phyloP scores from a whole-genome alignment of 2,113 vertebrate genomes.

The Syngnathoides biaculeatus region DNA sequence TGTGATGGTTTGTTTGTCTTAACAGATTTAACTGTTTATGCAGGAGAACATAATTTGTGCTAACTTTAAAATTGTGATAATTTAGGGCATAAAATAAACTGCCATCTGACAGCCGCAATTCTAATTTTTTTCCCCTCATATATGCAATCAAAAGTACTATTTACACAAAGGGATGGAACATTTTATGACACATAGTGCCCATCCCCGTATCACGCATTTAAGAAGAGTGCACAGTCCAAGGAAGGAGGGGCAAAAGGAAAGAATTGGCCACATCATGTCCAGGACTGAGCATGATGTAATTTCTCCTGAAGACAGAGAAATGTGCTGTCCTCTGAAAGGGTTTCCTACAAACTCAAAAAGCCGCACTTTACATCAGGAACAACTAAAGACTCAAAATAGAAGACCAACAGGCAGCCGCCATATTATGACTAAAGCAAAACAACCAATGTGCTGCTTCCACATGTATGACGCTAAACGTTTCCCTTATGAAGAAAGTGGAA shows the following conservation, averaged over 20 bases:
- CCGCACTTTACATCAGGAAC: conserved; percentile 2
- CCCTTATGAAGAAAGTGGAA: neutral
- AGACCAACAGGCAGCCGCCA: neutral
- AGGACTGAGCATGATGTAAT: conserved; percentile 47
- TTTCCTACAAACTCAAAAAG: conserved; percentile 6
- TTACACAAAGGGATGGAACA: neutral
- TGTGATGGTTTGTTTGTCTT: no score
- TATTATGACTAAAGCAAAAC: neutral
- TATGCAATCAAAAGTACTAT: neutral
- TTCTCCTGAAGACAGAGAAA: conserved; percentile 25
- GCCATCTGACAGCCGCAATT: no score
- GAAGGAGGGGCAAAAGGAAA: conserved; percentile 28
- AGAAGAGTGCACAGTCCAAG: neutral
- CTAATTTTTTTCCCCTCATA: neutral
- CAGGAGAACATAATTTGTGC: no score
- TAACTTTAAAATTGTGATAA: no score
- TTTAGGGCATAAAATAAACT: no score
- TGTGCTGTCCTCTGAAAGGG: neutral
- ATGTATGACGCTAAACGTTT: neutral
- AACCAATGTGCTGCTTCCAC: neutral
- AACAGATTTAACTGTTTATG: no score
- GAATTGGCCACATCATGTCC: conserved; percentile 40
- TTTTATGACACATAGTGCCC: neutral
- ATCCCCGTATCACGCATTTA: conserved; percentile 1
- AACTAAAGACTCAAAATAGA: neutral